Base-by-base conservation (phyloP, 2,113 vertebrate genomes). In the Tragelaphus strepsiceros region DNA sequence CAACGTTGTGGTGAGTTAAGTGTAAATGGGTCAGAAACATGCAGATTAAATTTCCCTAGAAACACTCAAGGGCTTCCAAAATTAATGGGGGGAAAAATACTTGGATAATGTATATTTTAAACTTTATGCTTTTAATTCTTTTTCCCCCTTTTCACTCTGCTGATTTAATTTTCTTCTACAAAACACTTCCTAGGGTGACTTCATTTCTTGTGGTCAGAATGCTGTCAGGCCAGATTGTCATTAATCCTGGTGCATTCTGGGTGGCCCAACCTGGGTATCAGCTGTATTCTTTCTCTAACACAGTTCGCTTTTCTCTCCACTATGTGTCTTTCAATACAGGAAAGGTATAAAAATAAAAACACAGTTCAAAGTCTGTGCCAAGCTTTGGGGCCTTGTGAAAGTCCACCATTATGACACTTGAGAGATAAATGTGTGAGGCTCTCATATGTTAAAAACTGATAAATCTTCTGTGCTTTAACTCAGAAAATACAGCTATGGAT, bases 1-100 rank as follows among this genome's bases (percentile, higher is more conserved):
- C 86, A 97, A 35, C 30, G 53, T 16, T 81, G 84, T 94, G 96
- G 92, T 94, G 91, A 98, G 92, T 97, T 95, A 95, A 97, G 95
- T 77, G 92, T 96, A 97, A 98, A 97, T 93, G 97, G 94, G 26
- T 97, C 97, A 98, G 98, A 98, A 98, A 98, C 56, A 43, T 2
- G 24, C 74, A 97, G 97, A 97, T 98, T 96, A 91, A 91, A 92
- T 98, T 98, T 97, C 97, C 58, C 67, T 96, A 91, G 90, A 97
- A 98, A 95, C 81, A 94, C 95, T 90, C 96, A 88, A 67, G 91
- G 89, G 89, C 80, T 90, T 97, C 96, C 64, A 96, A 62, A 97
- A 97, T 87, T 93, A 92, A 97, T 97, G 89, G 71, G 82, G 82
- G 64, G 17, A 30, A 92, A 96, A 96, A 88, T 59, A 56, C 86